Conservation (phyloP, 2,113 vertebrate species). For the Oryzias javanicus region DNA sequence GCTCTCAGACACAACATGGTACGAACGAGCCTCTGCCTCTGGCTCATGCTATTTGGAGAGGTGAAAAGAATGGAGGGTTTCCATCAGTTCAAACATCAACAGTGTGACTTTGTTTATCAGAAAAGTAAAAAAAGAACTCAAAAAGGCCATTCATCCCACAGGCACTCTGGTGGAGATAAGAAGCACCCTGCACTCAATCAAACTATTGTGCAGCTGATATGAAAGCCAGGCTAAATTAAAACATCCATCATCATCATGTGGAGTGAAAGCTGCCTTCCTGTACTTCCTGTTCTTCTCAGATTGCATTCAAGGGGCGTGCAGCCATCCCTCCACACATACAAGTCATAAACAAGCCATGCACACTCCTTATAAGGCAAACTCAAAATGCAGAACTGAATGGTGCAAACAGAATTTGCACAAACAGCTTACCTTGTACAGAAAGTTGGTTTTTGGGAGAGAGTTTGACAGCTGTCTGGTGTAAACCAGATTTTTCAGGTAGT, state of each 20-base stretch:
- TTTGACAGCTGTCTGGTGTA: slow-evolving; percentile 74
- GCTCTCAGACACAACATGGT: slow-evolving; percentile 83
- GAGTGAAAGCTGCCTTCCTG: slow-evolving; percentile 10
- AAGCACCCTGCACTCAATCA: background rate
- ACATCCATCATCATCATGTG: slow-evolving; percentile 10
- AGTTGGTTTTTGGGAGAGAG: slow-evolving; percentile 81
- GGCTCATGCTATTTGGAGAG: slow-evolving; percentile 65
- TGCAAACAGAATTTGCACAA: too few relatives aligned
- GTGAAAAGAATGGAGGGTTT: slow-evolving; percentile 42
- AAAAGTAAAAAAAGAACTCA: background rate
- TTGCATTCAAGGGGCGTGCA: slow-evolving; percentile 18
- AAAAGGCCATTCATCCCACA: background rate
- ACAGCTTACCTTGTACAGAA: slow-evolving; percentile 81
- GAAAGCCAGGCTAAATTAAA: slow-evolving; percentile 6
- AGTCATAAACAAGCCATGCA: background rate
- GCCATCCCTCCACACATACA: slow-evolving; percentile 11
- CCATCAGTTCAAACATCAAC: slow-evolving; percentile 21
- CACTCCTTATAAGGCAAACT: slow-evolving; percentile 31
- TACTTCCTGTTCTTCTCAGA: slow-evolving; percentile 50
- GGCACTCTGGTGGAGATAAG: slow-evolving; percentile 11
- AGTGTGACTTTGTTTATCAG: background rate
- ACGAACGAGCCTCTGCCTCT: slow-evolving; percentile 68
- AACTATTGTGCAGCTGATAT: slow-evolving; percentile 7
- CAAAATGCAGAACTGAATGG: slow-evolving; percentile 12
- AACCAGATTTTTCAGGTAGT: slow-evolving; percentile 72